Evolutionary conservation across 2,113 vertebrate genomes (phyloP).

Genomic region (Hipposideros armiger): DNA sequence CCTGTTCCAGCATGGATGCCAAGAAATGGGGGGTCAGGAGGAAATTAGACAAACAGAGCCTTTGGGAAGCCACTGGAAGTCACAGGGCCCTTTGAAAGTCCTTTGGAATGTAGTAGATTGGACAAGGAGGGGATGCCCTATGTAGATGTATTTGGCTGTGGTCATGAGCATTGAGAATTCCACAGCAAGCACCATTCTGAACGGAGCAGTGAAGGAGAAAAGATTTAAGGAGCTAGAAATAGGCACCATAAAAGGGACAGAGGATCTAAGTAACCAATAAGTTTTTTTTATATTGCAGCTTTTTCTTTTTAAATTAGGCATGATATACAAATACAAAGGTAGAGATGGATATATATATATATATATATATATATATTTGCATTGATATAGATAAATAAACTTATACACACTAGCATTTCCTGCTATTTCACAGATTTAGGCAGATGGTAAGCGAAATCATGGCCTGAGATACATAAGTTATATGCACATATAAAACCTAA

Average conservation of each 20-base stretch:
- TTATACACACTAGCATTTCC: not conserved
- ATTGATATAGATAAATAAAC: not conserved
- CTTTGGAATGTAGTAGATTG: constrained; percentile 71
- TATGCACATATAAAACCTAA: constrained; percentile 46
- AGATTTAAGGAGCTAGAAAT: constrained; percentile 7
- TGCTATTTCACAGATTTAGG: constrained; percentile 11
- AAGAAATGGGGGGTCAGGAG: constrained; percentile 72
- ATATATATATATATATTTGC: not conserved
- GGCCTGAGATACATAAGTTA: constrained; percentile 57
- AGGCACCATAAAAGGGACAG: not conserved
- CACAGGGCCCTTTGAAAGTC: constrained; percentile 69
- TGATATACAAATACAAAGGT: constrained; percentile 27
- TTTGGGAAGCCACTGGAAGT: constrained; percentile 51
- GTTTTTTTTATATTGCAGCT: not conserved
- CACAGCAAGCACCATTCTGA: not conserved
- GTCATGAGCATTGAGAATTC: not conserved
- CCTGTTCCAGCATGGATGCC: constrained; percentile 79
- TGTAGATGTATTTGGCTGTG: constrained; percentile 53
- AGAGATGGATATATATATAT: not conserved
- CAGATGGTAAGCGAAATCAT: constrained; percentile 60
- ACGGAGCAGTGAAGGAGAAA: constrained; percentile 10
- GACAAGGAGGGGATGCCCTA: constrained; percentile 66
- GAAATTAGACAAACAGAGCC: constrained; percentile 61
- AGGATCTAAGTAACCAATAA: not conserved
- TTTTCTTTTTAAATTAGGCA: constrained; percentile 48